Base-by-base conservation (phyloP, 1,140 invertebrate genomes). In the Agrilus planipennis region DNA sequence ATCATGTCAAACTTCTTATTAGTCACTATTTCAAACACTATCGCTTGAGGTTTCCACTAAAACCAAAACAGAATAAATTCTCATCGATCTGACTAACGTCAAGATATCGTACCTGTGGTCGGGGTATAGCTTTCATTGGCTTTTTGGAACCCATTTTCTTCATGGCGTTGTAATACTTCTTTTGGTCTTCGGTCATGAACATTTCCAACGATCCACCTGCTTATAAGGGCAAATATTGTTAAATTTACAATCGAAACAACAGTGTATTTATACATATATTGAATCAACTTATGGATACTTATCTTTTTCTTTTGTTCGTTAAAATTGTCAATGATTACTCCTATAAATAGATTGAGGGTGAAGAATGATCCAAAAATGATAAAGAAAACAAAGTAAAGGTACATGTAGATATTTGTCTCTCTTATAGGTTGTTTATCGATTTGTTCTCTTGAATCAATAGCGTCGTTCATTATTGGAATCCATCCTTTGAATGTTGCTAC, bases 121-220 rank as follows among this genome's bases (percentile, higher is more conserved):
- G 80, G 50, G 93, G 92, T 64, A 93, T 95, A 44, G 93, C 91
- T 75, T 98, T 98, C 58, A 94, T 74, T 27, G 93, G 94, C 68
- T 95, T 92, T 65, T 96, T 97, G 23, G 86, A 91, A 50, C 90
- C 89, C 90, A 98, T 96, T 70, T 96, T 95, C 68, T 98, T 98
- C 94, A 98, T 98, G 39, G 93, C 93, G 67, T 94, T 95, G 72
- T 97, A 98, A 68, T 98, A 98, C 71, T 97, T 98, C 76, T 97
- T 98, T 69, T 98, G 94, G 71, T 97, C 92, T 67, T 98, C 93
- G 49, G 93, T 97, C 93, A 98, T 97, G 73, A 98, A 97, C 89
- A 97, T 93, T 67, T 97, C 93, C 32, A 98, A 72, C 47, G 92
- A 96, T 50, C 92, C 93, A 58, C 94, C 94, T 56, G 89, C 87